Evolutionary conservation across 2,797 vertebrate genomes (phyloP), one percentile per base, ranked within the genome.

Genomic region (Silurus aristotelis): DNA sequence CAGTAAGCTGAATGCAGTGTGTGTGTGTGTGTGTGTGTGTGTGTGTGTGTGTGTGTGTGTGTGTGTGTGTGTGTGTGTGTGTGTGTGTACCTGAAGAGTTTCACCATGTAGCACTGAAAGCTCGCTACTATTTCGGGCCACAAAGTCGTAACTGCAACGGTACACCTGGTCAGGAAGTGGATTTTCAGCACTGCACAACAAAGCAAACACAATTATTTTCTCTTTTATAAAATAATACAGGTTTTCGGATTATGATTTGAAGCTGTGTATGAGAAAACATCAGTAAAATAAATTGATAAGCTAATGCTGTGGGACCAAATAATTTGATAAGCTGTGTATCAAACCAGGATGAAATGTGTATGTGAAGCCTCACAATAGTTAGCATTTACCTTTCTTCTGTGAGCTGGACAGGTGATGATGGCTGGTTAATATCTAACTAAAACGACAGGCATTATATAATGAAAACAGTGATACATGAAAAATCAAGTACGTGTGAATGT

Each of bases 71-170:
- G 48, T 52, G 13, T 52, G 13, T 31, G 61, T 63, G 64, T 48
- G 14, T 19, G 43, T 81, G 48, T 63, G 27, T 87, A 98, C 97
- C 96, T 97, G 94, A 17, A 98, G 61, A 10, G 92, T 90, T 80
- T 97, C 96, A 87, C 93, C 94, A 0, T 96, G 95, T 25, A 96
- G 92, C 63, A 98, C 96, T 0, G 97, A 96, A 0, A 98, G 94
- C 85, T 98, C 97, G 17, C 93, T 97, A 92, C 92, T 95, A 91
- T 98, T 97, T 84, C 97, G 91, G 3, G 96, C 97, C 89, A 97
- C 95, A 92, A 98, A 97, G 91, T 96, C 95, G 1, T 97, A 97
- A 83, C 94, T 95, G 90, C 96, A 96, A 82, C 90, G 89, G 84
- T 93, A 93, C 58, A 70, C 81, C 83, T 88, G 91, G 79, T 85